Base-by-base conservation (phyloP, 2,113 vertebrate genomes). In the Cercocebus atys region DNA sequence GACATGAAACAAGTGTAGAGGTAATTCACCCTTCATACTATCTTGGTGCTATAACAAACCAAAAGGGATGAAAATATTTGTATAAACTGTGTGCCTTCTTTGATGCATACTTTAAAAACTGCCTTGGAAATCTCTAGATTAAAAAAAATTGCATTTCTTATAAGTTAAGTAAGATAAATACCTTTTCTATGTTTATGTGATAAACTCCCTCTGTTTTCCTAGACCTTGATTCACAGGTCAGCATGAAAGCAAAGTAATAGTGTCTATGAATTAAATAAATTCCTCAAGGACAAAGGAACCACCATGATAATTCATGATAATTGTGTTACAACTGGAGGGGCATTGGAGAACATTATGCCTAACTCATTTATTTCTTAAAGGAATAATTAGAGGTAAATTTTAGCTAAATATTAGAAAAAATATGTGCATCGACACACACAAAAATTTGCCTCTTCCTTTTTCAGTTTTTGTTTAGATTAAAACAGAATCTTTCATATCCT, bases 11-110 rank as follows among this genome's bases (percentile, higher is more conserved):
- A 55, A 97, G 43, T 52, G 8, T 64, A 76, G 85, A 83, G 82
- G n/a, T 95, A 96, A 96, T 92, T 96, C 95, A 92, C 43, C 93
- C 43, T 86, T 94, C 66, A n/a, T 45, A 64, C 30, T 82, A 84
- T 90, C 70, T 85, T 94, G 89, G 25, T 88, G 73, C 30, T 64
- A 30, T 92, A 84, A 72, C 38, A 90, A 90, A 91, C 25, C 38
- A 96, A 32, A 93, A 25, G 78, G 68, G 23, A 96, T 64, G 66
- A 92, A 95, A 95, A 94, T 90, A 80, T 92, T 78, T 70, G 16
- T 55, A 95, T 45, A 88, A 94, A 64, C 2, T n/a, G 30, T 52
- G 17, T 55, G 38, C 30, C 32, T 75, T 81, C 87, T 95, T 59
- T 30, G 14, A 93, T 38, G 6, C 80, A 6, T 30, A 70, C 23